Base-by-base conservation (phyloP, 2,888 invertebrate genomes). In the Erebia ligea region DNA sequence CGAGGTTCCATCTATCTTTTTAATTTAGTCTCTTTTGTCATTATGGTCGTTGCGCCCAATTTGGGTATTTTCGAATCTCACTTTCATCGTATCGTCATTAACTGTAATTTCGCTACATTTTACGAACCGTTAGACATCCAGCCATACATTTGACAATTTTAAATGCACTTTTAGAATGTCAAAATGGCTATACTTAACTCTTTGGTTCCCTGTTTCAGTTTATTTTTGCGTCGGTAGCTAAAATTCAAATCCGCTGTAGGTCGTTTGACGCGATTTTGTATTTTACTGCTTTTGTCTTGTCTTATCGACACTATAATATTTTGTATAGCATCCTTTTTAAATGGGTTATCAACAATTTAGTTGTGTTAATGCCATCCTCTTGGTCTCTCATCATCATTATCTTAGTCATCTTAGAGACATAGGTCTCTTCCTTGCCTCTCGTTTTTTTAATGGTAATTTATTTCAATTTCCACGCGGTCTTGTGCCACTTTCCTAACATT, bases 71-170 rank as follows among this genome's bases (percentile, higher is more conserved):
- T 84, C 83, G 82, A 81, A 84, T 83, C 82, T 82, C 78, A 73
- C 79, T 78, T 67, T 67, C 82, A 82, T 88, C 82, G 83, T 88
- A 82, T 88, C 82, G 83, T 88, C 86, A 89, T 91, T 89, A 89
- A 79, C 85, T 82, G 83, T 84, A 84, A 86, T 89, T 89, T 89
- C 78, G 83, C 85, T 80, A 80, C 83, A 84, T 87, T 90, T 87
- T 82, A 87, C 83, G 85, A 86, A 86, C 88, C 87, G 90, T 91
- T 91, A 89, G 83, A 78, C 81, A 73, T 65, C 75, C 25, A 65
- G 61, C 67, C 71, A 67, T 40, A 42, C 50, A 69, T 67, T 69
- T 52, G 34, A 69, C 66, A 75, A 40, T 64, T 52, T 54, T 17
- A 64, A 64, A 64, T 64, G 64, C 64, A 64, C 64, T 64, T 64